Evolutionary conservation across 2,113 vertebrate species (phyloP), one percentile per base, ranked within the genome.

Genomic region (Notiomystis cincta): DNA sequence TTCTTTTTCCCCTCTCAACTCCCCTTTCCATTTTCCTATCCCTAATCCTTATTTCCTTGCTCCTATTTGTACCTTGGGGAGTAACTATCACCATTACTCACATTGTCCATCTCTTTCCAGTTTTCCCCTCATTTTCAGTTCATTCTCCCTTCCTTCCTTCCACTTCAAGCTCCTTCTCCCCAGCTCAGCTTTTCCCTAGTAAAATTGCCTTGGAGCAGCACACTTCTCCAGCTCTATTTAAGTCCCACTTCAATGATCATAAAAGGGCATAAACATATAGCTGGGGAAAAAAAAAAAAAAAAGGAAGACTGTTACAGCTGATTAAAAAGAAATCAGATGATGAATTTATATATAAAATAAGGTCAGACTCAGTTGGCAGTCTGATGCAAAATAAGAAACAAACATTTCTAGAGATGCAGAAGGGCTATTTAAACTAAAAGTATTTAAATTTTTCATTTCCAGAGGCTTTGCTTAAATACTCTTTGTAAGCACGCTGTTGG

Each of bases 111-210:
- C 73, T 57, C 57, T 62, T 82, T 77, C 78, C 82, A 86, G 54
- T 54, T 78, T 92, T 89, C 80, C 86, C n/a, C 44, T 89, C 61
- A 91, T 87, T 95, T 95, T 95, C 72, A 78, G 17, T 81, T 92
- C 33, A 60, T 90, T 91, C 77, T 82, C 27, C 83, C 30, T 79
- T 85, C 60, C 66, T 94, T 94, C 69, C 65, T 94, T 94, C 79
- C 47, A 75, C 60, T 71, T 85, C 48, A 88, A 88, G 73, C 38
- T 82, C 47, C 58, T 85, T 88, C 51, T 94, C 40, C 31, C 23
- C 48, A 56, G 66, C 71, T 95, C 85, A 87, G 56, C 65, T 93
- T 90, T 93, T 77, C 72, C 92, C 48, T 66, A 53, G 57, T 67
- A 92, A 87, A 96, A 91, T 28, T 28, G 22, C 58, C 84, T 87